Conservation (phyloP, 2,113 vertebrate species). For the Empidonax traillii region DNA sequence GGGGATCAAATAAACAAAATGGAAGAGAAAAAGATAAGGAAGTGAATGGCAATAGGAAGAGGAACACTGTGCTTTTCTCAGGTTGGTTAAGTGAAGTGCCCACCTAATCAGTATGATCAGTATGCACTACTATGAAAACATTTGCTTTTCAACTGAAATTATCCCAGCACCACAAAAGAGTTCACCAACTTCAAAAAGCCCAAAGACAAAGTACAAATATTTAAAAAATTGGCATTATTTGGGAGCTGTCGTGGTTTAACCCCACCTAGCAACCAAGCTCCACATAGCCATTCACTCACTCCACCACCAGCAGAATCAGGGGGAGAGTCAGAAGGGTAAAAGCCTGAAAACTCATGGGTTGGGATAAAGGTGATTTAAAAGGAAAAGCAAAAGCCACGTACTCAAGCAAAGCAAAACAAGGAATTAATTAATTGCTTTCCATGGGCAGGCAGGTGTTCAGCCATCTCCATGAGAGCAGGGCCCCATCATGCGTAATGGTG, state of each 20-base stretch:
- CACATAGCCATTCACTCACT: neutral
- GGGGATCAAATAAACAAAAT: neutral
- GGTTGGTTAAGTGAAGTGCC: neutral
- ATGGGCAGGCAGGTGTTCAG: neutral
- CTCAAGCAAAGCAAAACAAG: neutral
- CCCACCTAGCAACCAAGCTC: neutral
- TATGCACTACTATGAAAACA: neutral
- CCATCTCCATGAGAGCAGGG: neutral
- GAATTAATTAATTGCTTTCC: neutral
- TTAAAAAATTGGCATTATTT: neutral
- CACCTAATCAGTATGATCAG: neutral
- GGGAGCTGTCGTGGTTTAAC: neutral
- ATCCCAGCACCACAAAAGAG: neutral
- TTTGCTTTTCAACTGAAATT: neutral
- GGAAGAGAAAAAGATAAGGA: neutral
- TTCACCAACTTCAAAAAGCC: neutral
- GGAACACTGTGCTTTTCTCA: neutral
- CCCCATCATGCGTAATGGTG: rapidly evolving
- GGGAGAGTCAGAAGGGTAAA: neutral
- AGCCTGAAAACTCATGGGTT: neutral
- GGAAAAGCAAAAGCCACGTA: neutral
- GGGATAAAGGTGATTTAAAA: neutral
- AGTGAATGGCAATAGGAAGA: neutral
- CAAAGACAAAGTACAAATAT: neutral
- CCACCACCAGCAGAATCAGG: neutral